Evolutionary conservation across 2,888 invertebrate species (phyloP).

Genomic region (Eupithecia tripunctaria): DNA sequence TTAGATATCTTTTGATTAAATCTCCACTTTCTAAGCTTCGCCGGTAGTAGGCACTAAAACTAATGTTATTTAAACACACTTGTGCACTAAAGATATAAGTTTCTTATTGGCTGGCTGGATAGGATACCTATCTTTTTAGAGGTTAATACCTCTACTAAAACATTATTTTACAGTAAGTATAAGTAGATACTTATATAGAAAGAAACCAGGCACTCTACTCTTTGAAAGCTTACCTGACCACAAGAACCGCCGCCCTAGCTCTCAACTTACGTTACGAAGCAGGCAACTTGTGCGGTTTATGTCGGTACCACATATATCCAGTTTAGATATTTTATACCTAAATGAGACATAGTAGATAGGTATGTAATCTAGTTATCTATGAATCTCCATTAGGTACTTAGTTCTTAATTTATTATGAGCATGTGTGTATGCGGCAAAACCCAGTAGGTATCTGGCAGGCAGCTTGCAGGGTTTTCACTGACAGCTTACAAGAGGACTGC

Average conservation of each 20-base stretch:
- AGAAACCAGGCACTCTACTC: not conserved
- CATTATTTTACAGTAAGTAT: not conserved
- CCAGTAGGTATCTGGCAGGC: too few relatives aligned
- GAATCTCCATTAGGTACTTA: not conserved
- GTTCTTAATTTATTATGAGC: too few relatives aligned
- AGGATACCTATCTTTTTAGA: too few relatives aligned
- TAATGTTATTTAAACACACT: not conserved
- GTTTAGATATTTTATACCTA: not conserved
- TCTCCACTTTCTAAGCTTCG: conserved; percentile 20
- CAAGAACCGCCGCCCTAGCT: conserved; percentile 2
- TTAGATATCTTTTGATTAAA: conserved; percentile 34
- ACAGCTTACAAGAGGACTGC: not conserved
- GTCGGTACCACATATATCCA: not conserved
- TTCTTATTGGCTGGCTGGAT: not conserved
- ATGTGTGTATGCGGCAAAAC: too few relatives aligned
- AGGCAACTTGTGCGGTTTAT: not conserved
- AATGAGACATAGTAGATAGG: not conserved
- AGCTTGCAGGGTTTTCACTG: not conserved
- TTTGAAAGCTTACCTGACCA: conserved; percentile 14
- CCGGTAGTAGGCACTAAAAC: not conserved
- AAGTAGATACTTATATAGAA: not conserved
- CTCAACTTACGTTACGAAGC: not conserved
- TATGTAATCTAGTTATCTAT: not conserved
- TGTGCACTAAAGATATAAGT: not conserved
- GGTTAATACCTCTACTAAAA: not conserved